These are phyloP conservation scores for Xanthorhoe spadicearia DNA, from an alignment of 2,888 invertebrate genomes.

Conservation along the genomic window DNA sequence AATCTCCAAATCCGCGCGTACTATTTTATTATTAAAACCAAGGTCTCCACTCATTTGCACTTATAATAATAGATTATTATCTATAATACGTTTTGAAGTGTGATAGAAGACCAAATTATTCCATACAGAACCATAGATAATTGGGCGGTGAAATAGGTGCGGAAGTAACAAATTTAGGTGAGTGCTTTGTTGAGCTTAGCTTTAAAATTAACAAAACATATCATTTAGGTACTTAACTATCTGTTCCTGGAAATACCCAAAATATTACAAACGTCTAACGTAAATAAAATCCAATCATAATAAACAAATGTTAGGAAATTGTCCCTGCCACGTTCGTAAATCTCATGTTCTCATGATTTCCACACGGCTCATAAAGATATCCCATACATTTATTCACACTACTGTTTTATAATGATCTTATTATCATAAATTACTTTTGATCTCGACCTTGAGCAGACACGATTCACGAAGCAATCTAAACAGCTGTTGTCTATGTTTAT, in stretches of 20 bases:
- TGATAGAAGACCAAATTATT: conserved; percentile 24
- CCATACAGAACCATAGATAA: conserved; percentile 2
- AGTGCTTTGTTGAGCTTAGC: not conserved
- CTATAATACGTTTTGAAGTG: conserved; percentile 28
- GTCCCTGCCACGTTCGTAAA: not conserved
- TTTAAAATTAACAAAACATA: not conserved
- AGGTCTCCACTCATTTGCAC: conserved; percentile 37
- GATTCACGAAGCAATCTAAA: conserved; percentile 45
- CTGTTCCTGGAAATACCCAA: not conserved
- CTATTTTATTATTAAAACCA: conserved; percentile 27
- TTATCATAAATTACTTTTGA: conserved; percentile 33
- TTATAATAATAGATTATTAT: conserved; percentile 40
- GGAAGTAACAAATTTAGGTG: conserved; percentile 4
- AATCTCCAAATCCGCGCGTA: not conserved
- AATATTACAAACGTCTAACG: not conserved
- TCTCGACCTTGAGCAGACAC: conserved; percentile 59
- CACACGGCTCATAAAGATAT: not conserved
- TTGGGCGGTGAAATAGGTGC: not conserved
- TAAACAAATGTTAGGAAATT: too few relatives aligned
- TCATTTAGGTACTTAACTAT: not conserved
- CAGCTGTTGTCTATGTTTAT: conserved; percentile 14
- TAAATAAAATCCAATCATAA: not conserved
- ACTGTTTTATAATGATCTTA: conserved; percentile 1
- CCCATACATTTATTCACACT: not conserved
- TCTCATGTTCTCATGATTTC: not conserved